Percentiles rank a stretch among this genome's conserved stretches.
Evolutionary conservation across 1,140 invertebrate genomes (phyloP).

Genomic region (Batillaria attramentaria): DNA sequence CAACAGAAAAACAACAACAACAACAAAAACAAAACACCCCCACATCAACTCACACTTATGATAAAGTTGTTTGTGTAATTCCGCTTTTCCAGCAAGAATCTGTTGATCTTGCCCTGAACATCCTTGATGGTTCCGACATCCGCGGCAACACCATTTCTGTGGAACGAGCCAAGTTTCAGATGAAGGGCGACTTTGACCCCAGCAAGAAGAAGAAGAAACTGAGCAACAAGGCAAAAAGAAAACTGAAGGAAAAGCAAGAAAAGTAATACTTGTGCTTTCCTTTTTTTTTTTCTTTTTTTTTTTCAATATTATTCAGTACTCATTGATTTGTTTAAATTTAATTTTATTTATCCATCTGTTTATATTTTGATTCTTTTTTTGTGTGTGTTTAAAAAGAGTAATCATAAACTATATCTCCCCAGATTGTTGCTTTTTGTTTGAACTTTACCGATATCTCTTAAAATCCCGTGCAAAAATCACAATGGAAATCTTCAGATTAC

Average conservation of each 20-base stretch:
- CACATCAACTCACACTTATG: too few relatives aligned
- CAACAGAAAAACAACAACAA: too few relatives aligned
- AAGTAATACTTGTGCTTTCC: conserved; percentile 77
- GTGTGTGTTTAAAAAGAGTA: neutral
- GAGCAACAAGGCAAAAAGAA: conserved; percentile 83
- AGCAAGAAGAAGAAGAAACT: conserved; percentile 90
- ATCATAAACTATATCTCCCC: neutral
- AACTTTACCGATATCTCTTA: too few relatives aligned
- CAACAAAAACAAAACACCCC: too few relatives aligned
- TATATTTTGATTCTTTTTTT: neutral
- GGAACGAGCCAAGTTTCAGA: conserved; percentile 93
- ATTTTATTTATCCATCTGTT: too few relatives aligned
- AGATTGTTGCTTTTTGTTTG: neutral
- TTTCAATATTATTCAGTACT: neutral
- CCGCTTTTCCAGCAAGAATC: conserved; percentile 86
- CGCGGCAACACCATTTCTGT: conserved; percentile 86
- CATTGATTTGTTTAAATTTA: neutral
- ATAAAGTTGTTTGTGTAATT: too few relatives aligned
- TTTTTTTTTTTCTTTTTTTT: neutral
- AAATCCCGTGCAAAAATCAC: too few relatives aligned
- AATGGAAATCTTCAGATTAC: too few relatives aligned
- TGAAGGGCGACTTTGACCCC: conserved; percentile 97
- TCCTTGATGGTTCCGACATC: conserved; percentile 90
- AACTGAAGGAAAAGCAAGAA: conserved; percentile 93
- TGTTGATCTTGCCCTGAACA: conserved; percentile 91